Conservation (phyloP, 2,113 vertebrate genomes). For the Ammodytes marinus region DNA sequence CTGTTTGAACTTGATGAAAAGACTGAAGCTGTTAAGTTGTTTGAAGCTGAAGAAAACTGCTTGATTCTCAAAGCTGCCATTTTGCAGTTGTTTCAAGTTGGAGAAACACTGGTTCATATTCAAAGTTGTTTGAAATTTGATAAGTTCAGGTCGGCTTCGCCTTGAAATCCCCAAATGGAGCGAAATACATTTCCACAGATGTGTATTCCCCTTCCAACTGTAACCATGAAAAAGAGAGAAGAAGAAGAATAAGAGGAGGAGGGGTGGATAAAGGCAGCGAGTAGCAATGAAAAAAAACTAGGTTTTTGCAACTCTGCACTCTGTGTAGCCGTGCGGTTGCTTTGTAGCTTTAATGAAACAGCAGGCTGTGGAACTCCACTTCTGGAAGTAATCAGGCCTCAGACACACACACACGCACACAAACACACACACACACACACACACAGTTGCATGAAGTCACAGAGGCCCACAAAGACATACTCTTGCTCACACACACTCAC, state of each 20-base stretch:
- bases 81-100: conserved; percentile 31
- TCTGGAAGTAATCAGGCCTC: conserved; percentile 80
- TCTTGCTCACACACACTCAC: conserved; percentile 19
- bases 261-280: conserved; percentile 25
- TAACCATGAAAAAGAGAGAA: conserved; percentile 63
- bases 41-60: conserved; percentile 5
- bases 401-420: conserved; percentile 49
- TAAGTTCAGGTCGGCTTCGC: conserved; percentile 25
- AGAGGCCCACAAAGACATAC: conserved; percentile 23
- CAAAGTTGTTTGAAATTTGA: conserved; percentile 60
- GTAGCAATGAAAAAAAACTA: conserved; percentile 27
- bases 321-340: conserved; percentile 73
- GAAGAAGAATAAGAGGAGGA: conserved; percentile 32
- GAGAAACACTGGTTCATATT: conserved; percentile 44
- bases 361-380: conserved; percentile 69
- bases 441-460: conserved; percentile 34
- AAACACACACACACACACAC: conserved; percentile 21
- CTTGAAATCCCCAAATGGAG: conserved; percentile 41
- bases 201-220: conserved; percentile 66
- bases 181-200: conserved; percentile 53
- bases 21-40: neutral
- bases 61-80: conserved; percentile 1
- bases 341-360: conserved; percentile 81
- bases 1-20: neutral
- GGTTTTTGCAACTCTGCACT: conserved; percentile 75